phyloP scores from a whole-genome alignment of 92 coral and sea anemone species.

The Porites divaricata region DNA sequence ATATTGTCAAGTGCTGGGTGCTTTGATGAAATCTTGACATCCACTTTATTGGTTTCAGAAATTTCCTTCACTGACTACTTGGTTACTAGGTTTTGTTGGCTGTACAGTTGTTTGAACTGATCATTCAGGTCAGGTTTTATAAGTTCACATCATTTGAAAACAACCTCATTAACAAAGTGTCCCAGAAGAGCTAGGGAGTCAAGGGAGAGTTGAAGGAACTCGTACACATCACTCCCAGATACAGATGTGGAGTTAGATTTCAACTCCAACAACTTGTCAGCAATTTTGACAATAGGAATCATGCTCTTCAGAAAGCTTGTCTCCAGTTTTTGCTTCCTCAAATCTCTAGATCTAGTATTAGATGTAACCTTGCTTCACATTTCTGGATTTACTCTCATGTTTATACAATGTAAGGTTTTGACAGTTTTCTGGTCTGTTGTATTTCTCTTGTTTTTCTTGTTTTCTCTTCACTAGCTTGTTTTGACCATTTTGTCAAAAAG shows the following conservation, averaged over 20 bases:
- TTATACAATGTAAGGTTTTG: constrained; percentile 37
- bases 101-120: constrained; percentile 53
- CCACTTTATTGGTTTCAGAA: constrained; percentile 51
- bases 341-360: constrained; percentile 44
- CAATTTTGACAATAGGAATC: constrained; percentile 37
- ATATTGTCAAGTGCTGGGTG: constrained; percentile 10
- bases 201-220: constrained; percentile 27
- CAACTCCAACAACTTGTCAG: constrained; percentile 47
- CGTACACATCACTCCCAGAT: constrained; percentile 29
- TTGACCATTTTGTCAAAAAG: constrained; percentile 51
- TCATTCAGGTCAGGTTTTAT: constrained; percentile 62
- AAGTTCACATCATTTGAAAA: too few species aligned
- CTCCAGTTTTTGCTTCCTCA: constrained; percentile 54
- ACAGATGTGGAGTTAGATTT: constrained; percentile 43
- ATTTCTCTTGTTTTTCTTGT: constrained; percentile 38
- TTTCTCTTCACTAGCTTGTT: constrained; percentile 50
- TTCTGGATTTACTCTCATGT: constrained; percentile 51
- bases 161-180: too few species aligned
- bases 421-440: constrained; percentile 51
- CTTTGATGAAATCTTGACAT: constrained; percentile 26
- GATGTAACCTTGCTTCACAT: constrained; percentile 47
- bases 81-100: constrained; percentile 44
- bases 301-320: constrained; percentile 41
- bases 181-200: constrained; percentile 55
- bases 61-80: constrained; percentile 42